phyloP scores from a whole-genome alignment of 2,113 vertebrate species.

The Pipra filicauda region DNA sequence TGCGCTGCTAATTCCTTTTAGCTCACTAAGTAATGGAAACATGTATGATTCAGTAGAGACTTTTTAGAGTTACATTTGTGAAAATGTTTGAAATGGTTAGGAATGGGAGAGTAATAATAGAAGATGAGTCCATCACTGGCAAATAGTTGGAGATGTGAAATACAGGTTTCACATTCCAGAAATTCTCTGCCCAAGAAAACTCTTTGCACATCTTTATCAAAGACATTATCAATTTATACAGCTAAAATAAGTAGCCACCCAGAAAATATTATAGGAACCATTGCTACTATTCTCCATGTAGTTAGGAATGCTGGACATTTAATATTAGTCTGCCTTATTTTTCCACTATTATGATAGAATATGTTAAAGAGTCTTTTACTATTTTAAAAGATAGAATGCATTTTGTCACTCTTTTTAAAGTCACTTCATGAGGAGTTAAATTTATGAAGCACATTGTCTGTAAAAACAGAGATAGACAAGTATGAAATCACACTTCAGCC shows the following conservation, averaged over 20 bases:
- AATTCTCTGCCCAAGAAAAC: neutral
- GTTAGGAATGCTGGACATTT: neutral
- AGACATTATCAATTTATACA: neutral
- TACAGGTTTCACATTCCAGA: neutral
- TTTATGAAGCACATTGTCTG: conserved; percentile 27
- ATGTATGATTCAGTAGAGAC: neutral
- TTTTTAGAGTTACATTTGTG: neutral
- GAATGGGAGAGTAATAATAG: neutral
- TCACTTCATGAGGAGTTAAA: conserved; percentile 1
- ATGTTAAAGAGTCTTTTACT: neutral
- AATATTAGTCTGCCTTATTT: neutral
- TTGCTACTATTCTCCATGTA: neutral
- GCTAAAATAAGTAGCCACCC: neutral
- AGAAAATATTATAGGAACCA: neutral
- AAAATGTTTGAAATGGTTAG: neutral
- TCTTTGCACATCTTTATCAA: neutral
- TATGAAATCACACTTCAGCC: conserved; percentile 43
- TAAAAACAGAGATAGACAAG: conserved; percentile 43
- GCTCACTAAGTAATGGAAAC: neutral
- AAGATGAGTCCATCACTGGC: neutral
- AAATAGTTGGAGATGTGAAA: neutral
- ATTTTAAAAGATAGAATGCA: neutral
- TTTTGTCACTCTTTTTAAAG: neutral
- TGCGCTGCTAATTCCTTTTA: neutral
- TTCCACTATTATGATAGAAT: neutral